Base-by-base conservation (phyloP, 2,113 vertebrate species). In the Cephalopterus ornatus region DNA sequence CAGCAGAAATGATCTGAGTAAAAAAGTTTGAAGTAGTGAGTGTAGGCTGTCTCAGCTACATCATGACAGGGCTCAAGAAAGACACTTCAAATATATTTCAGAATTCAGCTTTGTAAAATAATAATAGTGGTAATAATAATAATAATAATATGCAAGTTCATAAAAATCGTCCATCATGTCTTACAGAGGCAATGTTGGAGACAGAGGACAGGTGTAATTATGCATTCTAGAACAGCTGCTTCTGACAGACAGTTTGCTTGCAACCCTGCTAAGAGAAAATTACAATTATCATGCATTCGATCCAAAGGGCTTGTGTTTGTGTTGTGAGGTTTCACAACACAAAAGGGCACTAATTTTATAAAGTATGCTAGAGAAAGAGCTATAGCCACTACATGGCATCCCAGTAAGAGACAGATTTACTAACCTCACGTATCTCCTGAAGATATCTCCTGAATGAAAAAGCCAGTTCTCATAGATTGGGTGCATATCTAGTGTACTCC, bases 261-360 rank as follows among this genome's bases (percentile, higher is more conserved):
- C 63, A 93, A 46, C 37, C n/a, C 63, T 85, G 41, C 61, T 95
- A 93, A 81, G 52, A 88, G 78, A 88, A 94, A 94, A 92, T 81
- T 80, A 59, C 39, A 82, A 14, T 74, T 71, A 85, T 94, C 4
- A 8, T 78, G 26, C 28, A 37, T 92, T 94, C 88, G 66, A 82
- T 90, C 44, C 77, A 70, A 75, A 85, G 66, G n/a, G 44, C 39
- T 94, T 58, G 39, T 46, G n/a, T 37, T 86, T 75, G 32, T 88
- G 15, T 76, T 81, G 27, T 62, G 50, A 80, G 39, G 39, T 20
- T 73, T 88, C 47, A 71, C 19, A 46, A 41, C 66, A 94, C 22
- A 59, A 84, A 84, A 89, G 52, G 44, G 14, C n/a, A 75, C 26
- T 1, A 4, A 35, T 62, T 78, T 73, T 46, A 28, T 53, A 55